Percentiles rank a stretch among this genome's conserved stretches.
Evolutionary conservation across 2,797 vertebrate genomes (phyloP).

Genomic region (Distichodus sexfasciatus): DNA sequence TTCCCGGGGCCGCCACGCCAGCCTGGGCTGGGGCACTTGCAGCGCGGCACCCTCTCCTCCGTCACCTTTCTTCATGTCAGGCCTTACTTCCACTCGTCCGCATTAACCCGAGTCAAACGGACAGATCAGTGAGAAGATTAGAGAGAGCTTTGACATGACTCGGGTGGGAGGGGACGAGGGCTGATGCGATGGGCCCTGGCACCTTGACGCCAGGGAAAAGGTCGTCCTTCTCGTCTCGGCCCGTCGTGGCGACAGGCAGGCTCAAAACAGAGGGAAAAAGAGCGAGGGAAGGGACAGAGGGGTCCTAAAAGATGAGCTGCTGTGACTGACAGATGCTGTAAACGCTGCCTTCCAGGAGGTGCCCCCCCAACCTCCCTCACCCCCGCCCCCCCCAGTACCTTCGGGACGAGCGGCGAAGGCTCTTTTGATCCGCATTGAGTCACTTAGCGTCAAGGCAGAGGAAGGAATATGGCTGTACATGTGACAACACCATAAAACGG

Average conservation of each 20-base stretch:
- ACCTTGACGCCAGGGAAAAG: constrained; percentile 61
- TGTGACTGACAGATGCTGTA: constrained; percentile 61
- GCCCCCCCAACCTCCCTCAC: no score
- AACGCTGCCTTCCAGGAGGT: constrained; percentile 48
- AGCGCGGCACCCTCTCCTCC: constrained; percentile 18
- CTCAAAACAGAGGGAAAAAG: constrained; percentile 60
- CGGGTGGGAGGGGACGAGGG: constrained; percentile 21
- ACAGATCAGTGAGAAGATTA: constrained; percentile 33
- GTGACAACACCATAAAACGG: constrained; percentile 26
- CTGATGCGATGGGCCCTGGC: constrained; percentile 56
- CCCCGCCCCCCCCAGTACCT: no score
- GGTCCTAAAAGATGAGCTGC: constrained; percentile 24
- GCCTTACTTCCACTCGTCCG: constrained; percentile 52
- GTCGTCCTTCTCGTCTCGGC: constrained; percentile 32
- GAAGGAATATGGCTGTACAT: constrained; percentile 12
- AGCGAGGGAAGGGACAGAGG: constrained; percentile 32
- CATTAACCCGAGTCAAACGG: constrained; percentile 58
- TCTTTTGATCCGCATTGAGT: constrained; percentile 48
- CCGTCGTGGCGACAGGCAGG: constrained; percentile 45
- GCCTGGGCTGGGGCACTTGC: constrained; percentile 16
- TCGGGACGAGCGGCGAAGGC: constrained; percentile 21
- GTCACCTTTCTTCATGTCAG: constrained; percentile 65
- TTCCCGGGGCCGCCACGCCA: constrained; percentile 19
- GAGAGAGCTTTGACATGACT: constrained; percentile 13
- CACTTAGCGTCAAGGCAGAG: constrained; percentile 39